Evolutionary conservation across 1,140 invertebrate species (phyloP).

Genomic region (Colletes gigas): DNA sequence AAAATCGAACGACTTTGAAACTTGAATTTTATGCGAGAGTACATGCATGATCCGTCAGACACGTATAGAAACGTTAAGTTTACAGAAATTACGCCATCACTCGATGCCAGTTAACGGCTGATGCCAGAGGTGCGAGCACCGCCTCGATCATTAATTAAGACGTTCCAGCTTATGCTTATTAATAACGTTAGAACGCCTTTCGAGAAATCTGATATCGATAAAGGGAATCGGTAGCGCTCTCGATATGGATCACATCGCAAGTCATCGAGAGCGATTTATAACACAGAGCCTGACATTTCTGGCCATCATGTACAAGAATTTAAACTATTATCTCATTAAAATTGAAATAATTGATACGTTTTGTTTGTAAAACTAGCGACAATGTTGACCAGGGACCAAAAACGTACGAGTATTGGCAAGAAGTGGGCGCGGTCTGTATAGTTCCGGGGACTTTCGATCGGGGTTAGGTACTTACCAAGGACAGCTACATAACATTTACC

Average conservation of each 20-base stretch:
- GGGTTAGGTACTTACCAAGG: slow-evolving; percentile 42
- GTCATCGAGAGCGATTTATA: slow-evolving; percentile 13
- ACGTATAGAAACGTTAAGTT: too few relatives aligned
- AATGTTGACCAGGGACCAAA: slow-evolving; percentile 3
- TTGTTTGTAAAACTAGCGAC: too few relatives aligned
- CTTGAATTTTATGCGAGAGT: too few relatives aligned
- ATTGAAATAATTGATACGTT: too few relatives aligned
- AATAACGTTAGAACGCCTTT: not conserved
- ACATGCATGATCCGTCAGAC: too few relatives aligned
- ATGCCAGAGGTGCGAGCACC: not conserved
- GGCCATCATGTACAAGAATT: too few relatives aligned
- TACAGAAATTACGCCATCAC: too few relatives aligned
- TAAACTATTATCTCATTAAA: too few relatives aligned
- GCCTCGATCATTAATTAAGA: not conserved
- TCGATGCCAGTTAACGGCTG: too few relatives aligned
- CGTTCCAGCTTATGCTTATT: not conserved
- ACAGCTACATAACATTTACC: slow-evolving; percentile 34
- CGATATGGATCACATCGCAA: not conserved
- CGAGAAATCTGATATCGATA: not conserved
- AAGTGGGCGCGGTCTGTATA: slow-evolving; percentile 21
- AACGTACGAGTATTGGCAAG: not conserved
- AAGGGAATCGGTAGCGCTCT: not conserved
- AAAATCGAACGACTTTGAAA: too few relatives aligned
- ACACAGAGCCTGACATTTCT: not conserved
- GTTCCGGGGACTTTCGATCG: slow-evolving; percentile 50